Conservation (phyloP, 2,113 vertebrate species). For the Cyprinodon variegatus region DNA sequence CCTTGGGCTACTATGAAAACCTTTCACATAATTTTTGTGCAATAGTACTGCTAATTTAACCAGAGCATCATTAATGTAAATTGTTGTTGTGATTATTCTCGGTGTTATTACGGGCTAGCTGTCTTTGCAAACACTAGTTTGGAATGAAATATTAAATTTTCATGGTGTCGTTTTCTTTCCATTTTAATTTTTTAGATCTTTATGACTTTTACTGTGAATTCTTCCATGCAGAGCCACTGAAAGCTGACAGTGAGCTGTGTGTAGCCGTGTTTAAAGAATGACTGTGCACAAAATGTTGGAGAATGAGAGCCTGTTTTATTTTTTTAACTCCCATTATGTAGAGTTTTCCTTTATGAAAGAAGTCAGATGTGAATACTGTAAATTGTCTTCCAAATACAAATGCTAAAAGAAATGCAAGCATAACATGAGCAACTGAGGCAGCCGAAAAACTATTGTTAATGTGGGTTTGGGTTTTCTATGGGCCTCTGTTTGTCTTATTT, state of each 20-base stretch:
- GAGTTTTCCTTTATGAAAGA: constrained; percentile 69
- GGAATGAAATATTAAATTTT: constrained; percentile 52
- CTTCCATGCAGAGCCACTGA: constrained; percentile 69
- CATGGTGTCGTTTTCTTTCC: constrained; percentile 21
- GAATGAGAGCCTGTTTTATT: constrained; percentile 66
- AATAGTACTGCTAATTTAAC: constrained; percentile 72
- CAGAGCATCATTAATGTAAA: constrained; percentile 64
- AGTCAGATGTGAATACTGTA: constrained; percentile 80
- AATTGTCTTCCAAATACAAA: constrained; percentile 82
- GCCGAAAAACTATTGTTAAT: constrained; percentile 65
- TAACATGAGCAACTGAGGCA: constrained; percentile 67
- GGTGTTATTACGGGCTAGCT: constrained; percentile 71
- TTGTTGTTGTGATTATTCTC: constrained; percentile 82
- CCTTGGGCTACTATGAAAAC: constrained; percentile 75
- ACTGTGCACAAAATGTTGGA: constrained; percentile 70
- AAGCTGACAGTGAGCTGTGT: constrained; percentile 50
- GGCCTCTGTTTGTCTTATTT: constrained; percentile 75
- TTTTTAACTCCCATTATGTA: constrained; percentile 53
- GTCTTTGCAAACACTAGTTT: constrained; percentile 67
- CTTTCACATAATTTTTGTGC: constrained; percentile 68
- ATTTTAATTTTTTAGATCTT: constrained; percentile 56
- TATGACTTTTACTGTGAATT: constrained; percentile 80
- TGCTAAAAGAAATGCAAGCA: constrained; percentile 74
- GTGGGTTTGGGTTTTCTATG: constrained; percentile 70
- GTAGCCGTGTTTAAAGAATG: constrained; percentile 69